A percentile compares a stretch with the other conserved stretches of the same genome.
Conservation (phyloP, 2,113 vertebrate species). For the Hylia prasina region DNA sequence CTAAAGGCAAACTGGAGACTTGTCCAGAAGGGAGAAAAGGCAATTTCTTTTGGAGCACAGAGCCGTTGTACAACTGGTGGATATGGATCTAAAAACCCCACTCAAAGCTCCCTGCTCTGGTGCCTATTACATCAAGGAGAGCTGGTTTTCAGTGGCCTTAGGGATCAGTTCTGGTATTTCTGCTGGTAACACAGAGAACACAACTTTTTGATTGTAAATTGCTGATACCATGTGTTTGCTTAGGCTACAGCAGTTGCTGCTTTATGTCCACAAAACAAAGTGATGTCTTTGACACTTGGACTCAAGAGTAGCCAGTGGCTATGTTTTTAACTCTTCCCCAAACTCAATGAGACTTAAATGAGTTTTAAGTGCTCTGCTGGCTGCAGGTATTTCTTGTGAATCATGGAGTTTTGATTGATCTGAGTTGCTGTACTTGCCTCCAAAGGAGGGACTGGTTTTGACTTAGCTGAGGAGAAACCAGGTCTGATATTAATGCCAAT, state of each 20-base stretch:
- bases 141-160: neutral
- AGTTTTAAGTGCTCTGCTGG: too few species aligned
- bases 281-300: too few species aligned
- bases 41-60: neutral
- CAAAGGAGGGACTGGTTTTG: neutral
- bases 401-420: neutral
- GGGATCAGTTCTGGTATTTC: neutral
- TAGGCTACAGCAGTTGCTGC: too few species aligned
- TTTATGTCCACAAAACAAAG: too few species aligned
- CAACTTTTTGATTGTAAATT: too few species aligned
- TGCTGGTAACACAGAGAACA: neutral
- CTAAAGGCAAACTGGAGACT: neutral
- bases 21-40: neutral
- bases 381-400: too few species aligned
- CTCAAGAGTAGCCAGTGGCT: too few species aligned
- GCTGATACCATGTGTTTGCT: too few species aligned
- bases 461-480: neutral
- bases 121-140: neutral
- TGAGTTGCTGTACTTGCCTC: neutral
- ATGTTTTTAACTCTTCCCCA: too few species aligned
- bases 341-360: too few species aligned
- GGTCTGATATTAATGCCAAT: neutral
- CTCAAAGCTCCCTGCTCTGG: neutral
- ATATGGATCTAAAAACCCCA: neutral
- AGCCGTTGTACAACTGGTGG: neutral